Conservation (phyloP, 2,113 vertebrate genomes). For the Forbesichthys agassizii region DNA sequence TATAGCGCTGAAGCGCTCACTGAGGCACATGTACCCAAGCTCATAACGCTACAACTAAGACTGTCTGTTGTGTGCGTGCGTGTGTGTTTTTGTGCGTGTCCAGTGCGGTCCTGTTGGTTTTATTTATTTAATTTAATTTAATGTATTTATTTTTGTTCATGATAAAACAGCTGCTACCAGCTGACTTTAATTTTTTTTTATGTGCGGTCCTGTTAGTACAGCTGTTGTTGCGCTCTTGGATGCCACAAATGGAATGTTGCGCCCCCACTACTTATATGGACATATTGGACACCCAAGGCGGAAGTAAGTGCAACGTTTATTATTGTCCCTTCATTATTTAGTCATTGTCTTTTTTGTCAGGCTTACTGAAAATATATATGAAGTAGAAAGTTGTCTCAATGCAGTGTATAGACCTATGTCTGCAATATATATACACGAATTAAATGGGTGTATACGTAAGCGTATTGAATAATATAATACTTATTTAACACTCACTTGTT, state of each 20-base stretch:
- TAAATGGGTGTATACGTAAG: neutral
- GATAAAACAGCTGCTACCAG: no score
- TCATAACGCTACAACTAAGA: no score
- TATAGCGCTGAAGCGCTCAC: no score
- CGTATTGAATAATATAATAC: fast-evolving
- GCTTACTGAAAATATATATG: fast-evolving
- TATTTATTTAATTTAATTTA: no score
- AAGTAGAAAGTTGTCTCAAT: fast-evolving
- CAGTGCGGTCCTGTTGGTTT: neutral
- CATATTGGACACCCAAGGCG: constrained; percentile 43
- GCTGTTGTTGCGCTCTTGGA: constrained; percentile 48
- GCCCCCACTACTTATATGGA: constrained; percentile 67
- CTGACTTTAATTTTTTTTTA: no score
- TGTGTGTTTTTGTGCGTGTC: neutral
- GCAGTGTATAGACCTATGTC: no score
- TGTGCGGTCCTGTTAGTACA: constrained; percentile 21
- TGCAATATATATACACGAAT: fast-evolving
- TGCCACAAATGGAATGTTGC: constrained; percentile 55
- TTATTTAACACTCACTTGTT: constrained; percentile 9
- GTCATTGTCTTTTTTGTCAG: neutral
- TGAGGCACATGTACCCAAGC: no score
- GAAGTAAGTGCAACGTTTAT: constrained; percentile 66
- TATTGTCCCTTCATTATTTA: constrained; percentile 35
- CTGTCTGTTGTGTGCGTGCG: neutral
- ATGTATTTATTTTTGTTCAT: no score